Evolutionary conservation across 1,140 invertebrate genomes (phyloP).

Genomic region (Penaeus indicus): DNA sequence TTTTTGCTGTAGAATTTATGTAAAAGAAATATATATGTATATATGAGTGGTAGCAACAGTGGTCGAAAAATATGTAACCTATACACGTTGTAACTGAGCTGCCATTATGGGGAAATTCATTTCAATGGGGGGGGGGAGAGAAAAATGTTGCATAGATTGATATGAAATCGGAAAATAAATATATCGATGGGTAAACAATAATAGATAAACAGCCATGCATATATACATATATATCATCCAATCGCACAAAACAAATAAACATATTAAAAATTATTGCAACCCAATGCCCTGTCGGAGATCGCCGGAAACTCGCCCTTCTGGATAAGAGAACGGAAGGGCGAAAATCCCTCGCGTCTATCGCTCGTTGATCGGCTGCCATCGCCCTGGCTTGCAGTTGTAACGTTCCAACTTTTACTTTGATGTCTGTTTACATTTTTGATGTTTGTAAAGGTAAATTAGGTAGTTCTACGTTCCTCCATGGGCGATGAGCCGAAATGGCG

Average conservation of each 20-base stretch:
- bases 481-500: background rate
- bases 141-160: background rate
- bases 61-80: too few relatives aligned
- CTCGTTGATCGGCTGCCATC: background rate
- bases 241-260: constrained; percentile 5
- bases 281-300: background rate
- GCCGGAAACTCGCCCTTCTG: too few relatives aligned
- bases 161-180: background rate
- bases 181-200: background rate
- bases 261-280: constrained; percentile 24
- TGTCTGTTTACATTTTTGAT: constrained; percentile 31
- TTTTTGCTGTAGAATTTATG: too few relatives aligned
- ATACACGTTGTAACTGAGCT: too few relatives aligned
- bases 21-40: too few relatives aligned
- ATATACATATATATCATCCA: constrained; percentile 11
- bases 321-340: too few relatives aligned
- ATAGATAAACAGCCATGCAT: constrained; percentile 9
- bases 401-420: constrained; percentile 17
- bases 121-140: background rate
- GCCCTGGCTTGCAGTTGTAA: background rate
- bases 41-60: too few relatives aligned
- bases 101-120: too few relatives aligned
- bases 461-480: constrained; percentile 13
- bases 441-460: constrained; percentile 29
- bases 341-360: too few relatives aligned